A percentile compares a stretch with the other conserved stretches of the same genome.
Evolutionary conservation across 2,113 vertebrate genomes (phyloP).

Genomic region (Trichomycterus rosablanca): DNA sequence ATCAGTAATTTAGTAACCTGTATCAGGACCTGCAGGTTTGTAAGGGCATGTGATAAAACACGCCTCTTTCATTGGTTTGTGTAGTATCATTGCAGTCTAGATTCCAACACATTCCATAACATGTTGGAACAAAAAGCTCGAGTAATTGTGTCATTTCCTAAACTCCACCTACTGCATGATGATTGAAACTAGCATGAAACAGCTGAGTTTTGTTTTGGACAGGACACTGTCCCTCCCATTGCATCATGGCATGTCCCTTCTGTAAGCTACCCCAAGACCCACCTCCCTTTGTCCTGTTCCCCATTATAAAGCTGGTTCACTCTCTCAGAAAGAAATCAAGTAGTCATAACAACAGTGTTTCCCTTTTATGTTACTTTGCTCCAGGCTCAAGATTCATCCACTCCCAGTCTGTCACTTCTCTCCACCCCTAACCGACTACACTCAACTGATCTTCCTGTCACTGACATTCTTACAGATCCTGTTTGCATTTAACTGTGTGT

Average conservation of each 20-base stretch:
- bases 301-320: background rate
- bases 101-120: constrained; percentile 45
- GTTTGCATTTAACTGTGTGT: background rate
- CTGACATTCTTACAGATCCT: too few relatives aligned
- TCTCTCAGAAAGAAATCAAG: too few relatives aligned
- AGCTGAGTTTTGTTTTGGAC: background rate
- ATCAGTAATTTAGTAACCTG: background rate
- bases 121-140: constrained; percentile 33
- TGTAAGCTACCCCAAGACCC: background rate
- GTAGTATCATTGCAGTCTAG: constrained; percentile 28
- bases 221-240: background rate
- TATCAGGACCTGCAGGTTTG: background rate
- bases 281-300: constrained; percentile 8
- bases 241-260: background rate
- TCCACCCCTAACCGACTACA: background rate
- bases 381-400: too few relatives aligned
- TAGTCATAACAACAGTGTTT: too few relatives aligned
- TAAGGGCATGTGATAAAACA: background rate
- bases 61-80: background rate
- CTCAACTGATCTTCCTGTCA: too few relatives aligned
- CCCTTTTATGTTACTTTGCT: background rate
- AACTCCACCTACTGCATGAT: background rate
- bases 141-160: background rate
- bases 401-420: background rate
- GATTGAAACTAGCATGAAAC: background rate